Evolutionary conservation across 2,888 invertebrate genomes (phyloP), one percentile per base, ranked within the genome.

Genomic region (Laspeyria flexula): DNA sequence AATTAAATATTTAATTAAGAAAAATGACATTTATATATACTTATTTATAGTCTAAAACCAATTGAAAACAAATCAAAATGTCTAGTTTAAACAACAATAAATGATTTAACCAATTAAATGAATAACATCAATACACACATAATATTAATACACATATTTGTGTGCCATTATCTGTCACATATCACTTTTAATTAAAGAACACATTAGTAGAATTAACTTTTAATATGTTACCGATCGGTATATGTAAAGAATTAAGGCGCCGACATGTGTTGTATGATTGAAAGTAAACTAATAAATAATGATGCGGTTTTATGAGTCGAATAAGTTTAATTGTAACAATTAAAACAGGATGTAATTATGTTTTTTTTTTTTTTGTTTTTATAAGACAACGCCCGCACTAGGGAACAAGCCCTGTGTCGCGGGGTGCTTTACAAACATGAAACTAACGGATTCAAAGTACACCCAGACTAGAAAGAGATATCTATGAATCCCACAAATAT

Each of bases 181-280:
- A 41, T 15, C 11, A 21, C 5, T 1, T 3, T 5, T 51, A 45
- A 51, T 51, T 3, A 30, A 5, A 3, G 10, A 25, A 31, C 3
- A 37, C 41, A 44, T 51, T 51, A 45, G n/a, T 10, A 16, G 34
- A 37, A 48, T 33, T 29, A 16, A 23, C 1, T 31, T 48, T 50
- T 43, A 49, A 51, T 51, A 23, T 39, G 16, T 27, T n/a, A 1
- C 31, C 18, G 9, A 23, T 11, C 23, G 18, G 27, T 21, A 15
- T 21, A 12, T 30, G 4, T 13, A n/a, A 11, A 39, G 12, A 13
- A 29, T 16, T 12, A 31, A 39, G 38, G 38, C 29, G 39, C 49
- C 43, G 49, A 39, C 43, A 21, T n/a, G 39, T 9, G 11, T 11
- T 4, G 7, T 29, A 21, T 43, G 30, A n/a, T n/a, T 45, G 21